Conservation (phyloP, 2,888 invertebrate genomes). For the Drosophila kambysellisi region DNA sequence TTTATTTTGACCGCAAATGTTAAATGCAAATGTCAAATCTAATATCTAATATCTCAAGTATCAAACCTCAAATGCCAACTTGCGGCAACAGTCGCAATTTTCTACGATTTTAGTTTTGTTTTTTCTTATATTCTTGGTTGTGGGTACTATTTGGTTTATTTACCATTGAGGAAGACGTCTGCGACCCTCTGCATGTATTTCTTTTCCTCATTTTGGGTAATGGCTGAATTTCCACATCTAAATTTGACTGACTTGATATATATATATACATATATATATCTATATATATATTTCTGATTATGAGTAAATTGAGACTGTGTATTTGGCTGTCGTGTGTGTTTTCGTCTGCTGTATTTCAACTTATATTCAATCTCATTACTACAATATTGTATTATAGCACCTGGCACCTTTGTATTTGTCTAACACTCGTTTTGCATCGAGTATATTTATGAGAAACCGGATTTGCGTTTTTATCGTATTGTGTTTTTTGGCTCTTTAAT, state of each 20-base stretch:
- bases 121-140: too few relatives aligned
- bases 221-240: neutral
- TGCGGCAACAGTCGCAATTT: neutral
- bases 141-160: neutral
- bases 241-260: neutral
- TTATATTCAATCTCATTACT: neutral
- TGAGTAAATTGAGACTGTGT: neutral
- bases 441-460: neutral
- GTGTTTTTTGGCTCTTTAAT: conserved; percentile 1
- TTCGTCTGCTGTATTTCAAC: neutral
- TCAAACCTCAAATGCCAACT: conserved; percentile 6
- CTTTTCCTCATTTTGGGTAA: neutral
- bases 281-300: neutral
- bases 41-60: neutral
- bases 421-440: neutral
- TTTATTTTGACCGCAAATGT: conserved; percentile 12
- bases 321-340: neutral
- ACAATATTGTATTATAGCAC: conserved; percentile 7
- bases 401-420: conserved; percentile 3
- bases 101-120: neutral
- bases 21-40: conserved; percentile 2
- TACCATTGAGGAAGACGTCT: neutral
- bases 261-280: neutral
- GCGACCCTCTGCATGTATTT: neutral
- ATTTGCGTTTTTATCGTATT: neutral